Percentiles rank a stretch among this genome's conserved stretches.
Evolutionary conservation across 2,113 vertebrate genomes (phyloP).

Genomic region (Tringa solitaria): DNA sequence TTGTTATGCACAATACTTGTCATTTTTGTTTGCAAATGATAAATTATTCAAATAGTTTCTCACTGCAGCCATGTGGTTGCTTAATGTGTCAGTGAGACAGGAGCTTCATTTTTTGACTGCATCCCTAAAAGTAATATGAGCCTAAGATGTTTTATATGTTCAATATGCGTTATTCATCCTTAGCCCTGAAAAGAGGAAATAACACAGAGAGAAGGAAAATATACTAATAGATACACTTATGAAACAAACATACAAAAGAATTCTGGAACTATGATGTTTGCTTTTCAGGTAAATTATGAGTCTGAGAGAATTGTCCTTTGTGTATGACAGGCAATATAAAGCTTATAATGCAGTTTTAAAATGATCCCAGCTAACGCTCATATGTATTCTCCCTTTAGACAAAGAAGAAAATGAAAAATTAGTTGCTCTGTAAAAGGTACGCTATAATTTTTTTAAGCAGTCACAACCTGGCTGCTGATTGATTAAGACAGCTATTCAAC

Average conservation of each 20-base stretch:
- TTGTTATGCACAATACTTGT: neutral
- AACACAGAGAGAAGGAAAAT: neutral
- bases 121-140: neutral
- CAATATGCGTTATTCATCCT: neutral
- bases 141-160: neutral
- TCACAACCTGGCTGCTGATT: neutral
- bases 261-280: neutral
- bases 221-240: neutral
- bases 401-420: neutral
- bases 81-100: neutral
- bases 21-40: constrained; percentile 22
- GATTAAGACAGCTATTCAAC: neutral
- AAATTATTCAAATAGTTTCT: constrained; percentile 25
- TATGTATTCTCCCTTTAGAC: neutral
- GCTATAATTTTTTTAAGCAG: neutral
- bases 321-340: neutral
- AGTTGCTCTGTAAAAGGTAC: neutral
- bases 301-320: neutral
- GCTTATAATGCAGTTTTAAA: neutral
- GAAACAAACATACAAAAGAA: neutral
- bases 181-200: neutral
- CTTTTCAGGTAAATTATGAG: neutral
- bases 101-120: neutral
- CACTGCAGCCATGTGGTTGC: neutral
- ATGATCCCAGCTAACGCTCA: neutral